These are phyloP conservation scores for Megastigmus dorsalis DNA, from an alignment of 2,888 invertebrate genomes.

Conservation along the genomic window DNA sequence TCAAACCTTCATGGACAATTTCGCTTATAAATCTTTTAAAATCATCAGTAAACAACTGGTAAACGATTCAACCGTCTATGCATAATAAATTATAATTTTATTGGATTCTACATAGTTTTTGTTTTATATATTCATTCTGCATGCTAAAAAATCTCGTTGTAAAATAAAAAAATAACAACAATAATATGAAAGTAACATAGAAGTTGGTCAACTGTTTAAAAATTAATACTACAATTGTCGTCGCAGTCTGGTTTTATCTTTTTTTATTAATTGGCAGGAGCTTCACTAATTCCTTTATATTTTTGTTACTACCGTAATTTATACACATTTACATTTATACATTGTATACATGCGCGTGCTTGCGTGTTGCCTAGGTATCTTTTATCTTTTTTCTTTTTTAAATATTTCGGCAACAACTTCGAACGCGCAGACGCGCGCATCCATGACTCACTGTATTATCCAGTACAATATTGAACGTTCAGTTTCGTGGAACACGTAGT, in stretches of 20 bases:
- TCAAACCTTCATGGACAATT: constrained; percentile 36
- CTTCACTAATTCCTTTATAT: constrained; percentile 45
- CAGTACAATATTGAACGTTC: constrained; percentile 45
- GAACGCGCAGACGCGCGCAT: constrained; percentile 44
- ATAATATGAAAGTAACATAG: constrained; percentile 25
- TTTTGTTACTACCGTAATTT: constrained; percentile 48
- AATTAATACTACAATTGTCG: constrained; percentile 55
- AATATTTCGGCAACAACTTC: constrained; percentile 29
- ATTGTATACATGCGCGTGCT: constrained; percentile 45
- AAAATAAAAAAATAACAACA: constrained; percentile 3
- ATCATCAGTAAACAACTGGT: constrained; percentile 19
- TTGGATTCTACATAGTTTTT: not conserved
- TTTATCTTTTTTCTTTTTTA: too few relatives aligned
- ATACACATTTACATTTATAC: constrained; percentile 56
- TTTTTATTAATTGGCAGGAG: constrained; percentile 57
- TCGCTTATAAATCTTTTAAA: constrained; percentile 20
- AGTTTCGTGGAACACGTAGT: constrained; percentile 45
- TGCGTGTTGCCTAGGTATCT: constrained; percentile 23
- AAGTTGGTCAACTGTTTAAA: constrained; percentile 52
- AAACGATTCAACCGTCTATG: constrained; percentile 34
- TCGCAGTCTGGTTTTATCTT: constrained; percentile 57
- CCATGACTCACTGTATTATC: constrained; percentile 46
- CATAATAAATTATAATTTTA: constrained; percentile 14
- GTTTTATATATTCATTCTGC: constrained; percentile 22
- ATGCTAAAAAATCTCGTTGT: constrained; percentile 27